Evolutionary conservation across 2,113 vertebrate genomes (phyloP).

Genomic region (Varanus komodoensis): DNA sequence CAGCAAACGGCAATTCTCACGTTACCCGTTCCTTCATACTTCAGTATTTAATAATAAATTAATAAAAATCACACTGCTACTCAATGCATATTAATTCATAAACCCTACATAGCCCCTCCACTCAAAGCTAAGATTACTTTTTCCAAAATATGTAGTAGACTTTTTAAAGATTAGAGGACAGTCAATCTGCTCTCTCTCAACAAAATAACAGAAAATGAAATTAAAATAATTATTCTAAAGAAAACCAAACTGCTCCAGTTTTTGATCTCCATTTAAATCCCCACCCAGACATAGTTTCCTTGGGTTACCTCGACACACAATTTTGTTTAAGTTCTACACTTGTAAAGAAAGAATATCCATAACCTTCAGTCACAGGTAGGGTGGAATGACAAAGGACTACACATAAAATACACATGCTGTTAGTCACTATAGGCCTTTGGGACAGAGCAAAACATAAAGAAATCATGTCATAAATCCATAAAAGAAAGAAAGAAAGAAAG

Average conservation of each 20-base stretch:
- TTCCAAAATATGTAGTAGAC: conserved; percentile 9
- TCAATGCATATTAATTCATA: conserved; percentile 59
- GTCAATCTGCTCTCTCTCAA: neutral
- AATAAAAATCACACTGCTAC: conserved; percentile 56
- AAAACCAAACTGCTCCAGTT: neutral
- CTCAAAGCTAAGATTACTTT: conserved; percentile 35
- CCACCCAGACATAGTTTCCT: neutral
- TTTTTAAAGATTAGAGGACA: neutral
- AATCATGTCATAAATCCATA: neutral
- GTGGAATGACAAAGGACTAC: neutral
- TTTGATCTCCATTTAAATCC: conserved; percentile 25
- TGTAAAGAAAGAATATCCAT: conserved; percentile 3
- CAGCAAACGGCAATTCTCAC: conserved; percentile 63
- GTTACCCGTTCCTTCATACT: conserved; percentile 58
- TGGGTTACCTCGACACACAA: neutral
- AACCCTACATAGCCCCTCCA: conserved; percentile 54
- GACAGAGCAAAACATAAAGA: neutral
- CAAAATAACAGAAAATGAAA: too few relatives aligned
- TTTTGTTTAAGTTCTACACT: neutral
- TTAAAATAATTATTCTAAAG: neutral
- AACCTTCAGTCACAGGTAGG: neutral
- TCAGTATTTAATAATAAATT: conserved; percentile 68
- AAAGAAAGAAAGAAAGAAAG: neutral
- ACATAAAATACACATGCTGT: neutral
- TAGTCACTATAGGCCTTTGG: neutral